Evolutionary conservation across 2,888 invertebrate genomes (phyloP).

Genomic region (Erebia epiphron): DNA sequence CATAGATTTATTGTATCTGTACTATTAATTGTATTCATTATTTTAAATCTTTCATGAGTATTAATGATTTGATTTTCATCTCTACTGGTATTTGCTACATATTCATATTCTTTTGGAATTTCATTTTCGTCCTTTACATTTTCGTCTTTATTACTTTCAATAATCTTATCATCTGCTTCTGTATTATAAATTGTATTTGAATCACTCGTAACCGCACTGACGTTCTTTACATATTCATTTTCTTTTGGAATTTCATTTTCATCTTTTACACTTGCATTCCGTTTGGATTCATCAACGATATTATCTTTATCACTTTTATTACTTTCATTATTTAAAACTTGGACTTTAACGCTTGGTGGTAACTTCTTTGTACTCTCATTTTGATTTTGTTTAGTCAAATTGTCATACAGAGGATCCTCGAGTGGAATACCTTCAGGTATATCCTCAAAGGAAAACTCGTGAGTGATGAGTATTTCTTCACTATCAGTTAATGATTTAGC

Average conservation of each 20-base stretch:
- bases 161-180: neutral
- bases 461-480: conserved; percentile 63
- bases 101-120: neutral
- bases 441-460: conserved; percentile 69
- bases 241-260: neutral
- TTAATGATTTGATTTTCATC: neutral
- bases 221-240: neutral
- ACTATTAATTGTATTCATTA: conserved; percentile 2
- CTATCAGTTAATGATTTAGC: conserved; percentile 58
- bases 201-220: neutral
- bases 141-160: conserved; percentile 1
- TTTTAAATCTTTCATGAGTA: neutral
- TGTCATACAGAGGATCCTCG: conserved; percentile 70
- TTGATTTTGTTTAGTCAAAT: conserved; percentile 49
- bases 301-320: neutral
- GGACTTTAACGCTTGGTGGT: neutral
- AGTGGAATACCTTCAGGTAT: conserved; percentile 71
- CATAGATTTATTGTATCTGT: neutral
- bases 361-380: conserved; percentile 8
- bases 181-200: neutral
- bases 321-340: neutral
- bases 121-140: neutral
- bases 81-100: conserved; percentile 2
- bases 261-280: neutral
- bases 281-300: no score